Percentiles rank a stretch among this genome's conserved stretches.
Evolutionary conservation across 2,888 invertebrate species (phyloP).

Genomic region (Leptura quadrifasciata): DNA sequence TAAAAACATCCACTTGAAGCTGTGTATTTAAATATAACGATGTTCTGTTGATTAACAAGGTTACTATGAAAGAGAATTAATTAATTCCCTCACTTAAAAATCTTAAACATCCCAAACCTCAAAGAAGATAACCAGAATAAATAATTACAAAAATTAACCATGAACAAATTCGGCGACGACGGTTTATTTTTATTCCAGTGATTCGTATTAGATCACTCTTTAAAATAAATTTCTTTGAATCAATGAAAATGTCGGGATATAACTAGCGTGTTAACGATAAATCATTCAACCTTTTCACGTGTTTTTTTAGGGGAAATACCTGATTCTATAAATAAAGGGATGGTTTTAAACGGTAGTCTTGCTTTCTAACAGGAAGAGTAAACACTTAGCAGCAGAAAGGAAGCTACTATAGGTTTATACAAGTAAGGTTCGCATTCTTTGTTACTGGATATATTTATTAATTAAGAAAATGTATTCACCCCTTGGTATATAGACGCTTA

Average conservation of each 20-base stretch:
- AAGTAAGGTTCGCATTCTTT: background rate
- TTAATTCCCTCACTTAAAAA: background rate
- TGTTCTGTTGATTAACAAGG: slow-evolving; percentile 12
- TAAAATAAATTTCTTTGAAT: slow-evolving; percentile 16
- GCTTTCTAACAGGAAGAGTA: slow-evolving; percentile 37
- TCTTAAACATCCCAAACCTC: slow-evolving; percentile 7
- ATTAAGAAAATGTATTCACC: slow-evolving; percentile 12
- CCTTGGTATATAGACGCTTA: background rate
- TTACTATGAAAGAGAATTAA: slow-evolving; percentile 14
- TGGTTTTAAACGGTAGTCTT: slow-evolving; percentile 6
- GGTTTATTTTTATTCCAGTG: slow-evolving; percentile 9
- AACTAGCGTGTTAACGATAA: slow-evolving; percentile 6
- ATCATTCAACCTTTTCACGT: slow-evolving; percentile 26
- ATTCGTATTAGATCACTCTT: background rate
- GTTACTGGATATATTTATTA: slow-evolving; percentile 21
- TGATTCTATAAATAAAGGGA: slow-evolving; percentile 40
- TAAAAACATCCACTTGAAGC: slow-evolving; percentile 27
- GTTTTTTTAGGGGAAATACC: slow-evolving; percentile 35
- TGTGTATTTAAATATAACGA: slow-evolving; percentile 19
- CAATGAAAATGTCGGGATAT: slow-evolving; percentile 12
- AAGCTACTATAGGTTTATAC: slow-evolving; percentile 15
- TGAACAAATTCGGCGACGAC: background rate
- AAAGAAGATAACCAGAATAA: slow-evolving; percentile 5
- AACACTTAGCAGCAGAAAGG: slow-evolving; percentile 33
- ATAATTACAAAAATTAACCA: slow-evolving; percentile 13